Base-by-base conservation (phyloP, 2,797 vertebrate genomes). In the Bucorvus abyssinicus region DNA sequence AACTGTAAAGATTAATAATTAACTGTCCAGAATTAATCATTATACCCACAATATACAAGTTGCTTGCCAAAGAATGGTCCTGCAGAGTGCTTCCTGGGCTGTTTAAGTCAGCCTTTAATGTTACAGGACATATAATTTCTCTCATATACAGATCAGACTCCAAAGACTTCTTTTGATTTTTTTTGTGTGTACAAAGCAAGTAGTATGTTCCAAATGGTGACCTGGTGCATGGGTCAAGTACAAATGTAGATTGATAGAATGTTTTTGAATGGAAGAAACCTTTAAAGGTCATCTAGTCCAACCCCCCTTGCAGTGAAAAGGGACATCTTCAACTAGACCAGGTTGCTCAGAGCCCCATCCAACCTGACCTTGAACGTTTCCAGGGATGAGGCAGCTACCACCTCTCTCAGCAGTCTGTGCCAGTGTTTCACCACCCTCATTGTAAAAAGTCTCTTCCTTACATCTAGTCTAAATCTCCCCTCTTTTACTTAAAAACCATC, bases 251-350 rank as follows among this genome's bases (percentile, higher is more conserved):
- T 47, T 30, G 42, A 47, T 21, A 49, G n/a, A 71, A 24, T 57
- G 24, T 7, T 68, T 81, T 63, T 20, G 12, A 10, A 61, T 63
- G 44, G 59, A 61, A 71, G n/a, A 49, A 20, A 73, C n/a, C 12
- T 84, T 71, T 56, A 47, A 70, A 65, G 16, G 7, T 61, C 38
- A 38, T 56, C 3, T 67, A 38, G 12, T 52, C 8, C 52, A 81
- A 27, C 20, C 17, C 7, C 14, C 26, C 38, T 40, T 80, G 42
- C 57, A 26, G 3, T 80, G 14, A 0, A 0, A 16, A 63, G 26
- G 32, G 32, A 26, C 30, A 64, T 57, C 45, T 84, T 64, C 38
- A 44, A 53, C 50, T 59, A 14, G 27, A 24, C 32, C 57, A n/a
- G 17, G 11, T 79, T 69, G 23, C 61, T 78, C 17, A 63, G 50